Percentiles rank a stretch among this genome's conserved stretches.
Evolutionary conservation across 2,113 vertebrate species (phyloP).

Genomic region (Mesitornis unicolor): DNA sequence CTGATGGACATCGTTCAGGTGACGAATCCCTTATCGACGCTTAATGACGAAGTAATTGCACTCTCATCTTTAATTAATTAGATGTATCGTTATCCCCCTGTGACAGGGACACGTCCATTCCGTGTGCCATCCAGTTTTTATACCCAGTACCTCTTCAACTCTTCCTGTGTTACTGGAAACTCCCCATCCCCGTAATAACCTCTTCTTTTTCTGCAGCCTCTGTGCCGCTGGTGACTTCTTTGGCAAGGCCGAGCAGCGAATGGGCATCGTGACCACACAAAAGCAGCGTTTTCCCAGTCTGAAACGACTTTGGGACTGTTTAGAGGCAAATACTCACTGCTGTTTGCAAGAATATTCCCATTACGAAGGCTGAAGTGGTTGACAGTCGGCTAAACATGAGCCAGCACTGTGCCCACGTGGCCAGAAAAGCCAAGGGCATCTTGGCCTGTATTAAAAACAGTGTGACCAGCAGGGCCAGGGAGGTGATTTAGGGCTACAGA

Average conservation of each 20-base stretch:
- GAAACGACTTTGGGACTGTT: not conserved
- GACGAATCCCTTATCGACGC: not conserved
- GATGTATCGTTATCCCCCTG: not conserved
- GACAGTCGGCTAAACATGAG: too few relatives aligned
- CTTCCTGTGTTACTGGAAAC: not conserved
- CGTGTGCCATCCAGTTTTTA: not conserved
- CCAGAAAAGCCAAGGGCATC: too few relatives aligned
- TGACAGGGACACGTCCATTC: not conserved
- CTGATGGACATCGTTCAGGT: too few relatives aligned
- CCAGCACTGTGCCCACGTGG: too few relatives aligned
- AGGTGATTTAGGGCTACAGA: too few relatives aligned
- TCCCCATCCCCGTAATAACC: rapidly evolving
- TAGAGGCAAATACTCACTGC: not conserved
- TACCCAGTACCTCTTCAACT: not conserved
- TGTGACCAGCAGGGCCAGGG: too few relatives aligned
- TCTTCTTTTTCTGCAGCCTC: not conserved
- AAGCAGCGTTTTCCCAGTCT: not conserved
- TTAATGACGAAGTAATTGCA: not conserved
- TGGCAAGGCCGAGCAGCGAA: rapidly evolving
- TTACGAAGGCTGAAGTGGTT: not conserved
- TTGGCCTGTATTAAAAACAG: too few relatives aligned
- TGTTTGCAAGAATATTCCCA: not conserved
- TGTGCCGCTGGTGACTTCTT: rapidly evolving
- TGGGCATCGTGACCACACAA: rapidly evolving
- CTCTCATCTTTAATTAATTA: not conserved